Evolutionary conservation across 2,797 vertebrate genomes (phyloP).

Genomic region (Tragopan temminckii): DNA sequence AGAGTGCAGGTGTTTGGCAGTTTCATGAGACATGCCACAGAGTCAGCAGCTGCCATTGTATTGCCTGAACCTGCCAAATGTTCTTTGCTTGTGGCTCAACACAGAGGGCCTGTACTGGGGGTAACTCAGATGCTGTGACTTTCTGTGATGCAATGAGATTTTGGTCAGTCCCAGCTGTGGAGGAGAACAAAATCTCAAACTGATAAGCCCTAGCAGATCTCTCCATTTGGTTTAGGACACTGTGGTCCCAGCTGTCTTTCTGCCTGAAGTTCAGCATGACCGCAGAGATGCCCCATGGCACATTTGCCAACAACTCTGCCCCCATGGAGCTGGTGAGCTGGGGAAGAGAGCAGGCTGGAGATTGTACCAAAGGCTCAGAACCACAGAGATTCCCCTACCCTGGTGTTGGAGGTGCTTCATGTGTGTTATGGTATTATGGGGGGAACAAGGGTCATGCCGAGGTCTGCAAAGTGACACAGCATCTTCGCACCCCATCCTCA

Average conservation of each 20-base stretch:
- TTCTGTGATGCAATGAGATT: neutral
- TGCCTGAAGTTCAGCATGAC: neutral
- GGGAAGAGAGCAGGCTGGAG: neutral
- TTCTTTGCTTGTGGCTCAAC: constrained; percentile 1
- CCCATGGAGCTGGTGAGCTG: neutral
- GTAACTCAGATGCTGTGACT: neutral
- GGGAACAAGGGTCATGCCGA: neutral
- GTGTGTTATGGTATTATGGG: neutral
- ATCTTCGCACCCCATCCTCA: neutral
- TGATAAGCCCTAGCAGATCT: neutral
- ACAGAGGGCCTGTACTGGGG: neutral
- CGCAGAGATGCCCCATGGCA: neutral
- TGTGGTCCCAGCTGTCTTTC: neutral
- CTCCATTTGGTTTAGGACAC: neutral
- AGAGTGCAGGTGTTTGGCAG: constrained; percentile 68
- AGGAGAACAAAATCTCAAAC: neutral
- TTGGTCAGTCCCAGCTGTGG: neutral
- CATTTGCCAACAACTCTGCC: neutral
- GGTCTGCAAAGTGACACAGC: neutral
- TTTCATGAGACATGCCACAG: constrained; percentile 43
- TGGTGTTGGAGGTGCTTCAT: neutral
- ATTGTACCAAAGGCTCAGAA: neutral
- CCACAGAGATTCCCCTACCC: neutral
- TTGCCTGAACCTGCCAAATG: constrained; percentile 53
- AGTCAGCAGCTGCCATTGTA: constrained; percentile 55